Conservation (phyloP, 2,888 invertebrate species). For the Shargacucullia verbasci region DNA sequence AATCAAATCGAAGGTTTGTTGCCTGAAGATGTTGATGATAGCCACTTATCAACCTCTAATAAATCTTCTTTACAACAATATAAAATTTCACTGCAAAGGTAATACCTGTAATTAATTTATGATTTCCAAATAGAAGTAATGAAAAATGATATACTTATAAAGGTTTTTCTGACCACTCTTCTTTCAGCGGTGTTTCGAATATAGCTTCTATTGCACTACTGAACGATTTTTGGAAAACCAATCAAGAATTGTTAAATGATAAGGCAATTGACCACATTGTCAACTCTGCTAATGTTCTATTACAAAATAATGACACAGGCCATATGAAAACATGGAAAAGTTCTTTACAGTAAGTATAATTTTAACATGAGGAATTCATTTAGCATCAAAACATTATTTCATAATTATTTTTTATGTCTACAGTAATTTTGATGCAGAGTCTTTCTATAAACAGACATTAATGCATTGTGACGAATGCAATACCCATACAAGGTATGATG, state of each 20-base stretch:
- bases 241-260: constrained; percentile 59
- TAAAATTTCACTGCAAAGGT: constrained; percentile 66
- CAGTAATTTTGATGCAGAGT: constrained; percentile 72
- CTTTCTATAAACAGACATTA: constrained; percentile 65
- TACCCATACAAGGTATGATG: constrained; percentile 22
- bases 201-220: constrained; percentile 66
- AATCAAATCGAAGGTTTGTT: constrained; percentile 48
- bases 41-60: constrained; percentile 57
- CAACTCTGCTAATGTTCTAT: constrained; percentile 58
- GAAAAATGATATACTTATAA: background rate
- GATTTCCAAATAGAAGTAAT: too few species aligned
- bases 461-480: constrained; percentile 67
- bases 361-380: background rate
- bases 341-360: constrained; percentile 65
- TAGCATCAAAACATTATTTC: too few species aligned
- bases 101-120: too few species aligned
- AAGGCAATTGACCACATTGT: constrained; percentile 60
- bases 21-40: constrained; percentile 56
- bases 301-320: constrained; percentile 61
- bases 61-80: constrained; percentile 64
- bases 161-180: background rate
- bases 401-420: constrained; percentile 47
- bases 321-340: constrained; percentile 71
- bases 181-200: constrained; percentile 68
- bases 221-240: constrained; percentile 67